Base-by-base conservation (phyloP, 1,140 invertebrate species). In the Bombus superbus region DNA sequence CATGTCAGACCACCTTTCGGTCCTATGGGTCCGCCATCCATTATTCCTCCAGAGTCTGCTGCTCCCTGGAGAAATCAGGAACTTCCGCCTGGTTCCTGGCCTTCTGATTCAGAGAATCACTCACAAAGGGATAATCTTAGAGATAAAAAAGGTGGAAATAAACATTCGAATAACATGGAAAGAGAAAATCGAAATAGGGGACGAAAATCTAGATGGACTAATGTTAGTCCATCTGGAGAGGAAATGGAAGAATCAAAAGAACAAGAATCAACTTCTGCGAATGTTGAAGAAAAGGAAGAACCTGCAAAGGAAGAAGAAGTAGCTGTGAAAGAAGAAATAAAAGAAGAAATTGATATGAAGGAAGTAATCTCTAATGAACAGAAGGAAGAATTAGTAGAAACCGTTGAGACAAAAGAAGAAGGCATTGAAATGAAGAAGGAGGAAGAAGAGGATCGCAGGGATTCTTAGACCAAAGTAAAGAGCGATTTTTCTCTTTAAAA, bases 171-270 rank as follows among this genome's bases (percentile, higher is more conserved):
- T 22, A 85, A 77, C 42, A 32, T 86, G 18, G 92, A 94, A 22
- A 89, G 93, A 25, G 93, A 93, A 53, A 94, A 86, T 88, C 91
- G 93, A 18, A 94, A 94, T 44, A 88, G 93, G 25, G 94, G 91
- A 42, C 91, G 94, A 62, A 95, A 95, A 73, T 94, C 94, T 3
- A 92, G 95, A 69, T 95, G 95, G 95, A 93, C 94, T n/a, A 95
- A 94, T 59, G 93, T 89, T 3, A 95, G 94, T 86, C 95, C 95
- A 32, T 92, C 94, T 35, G 83, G 83, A 3, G 83, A 85, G 9
- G 83, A 85, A 69, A 40, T 40, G 0, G 83, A 85, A 6, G 90
- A 93, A 0, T 66, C 73, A 2, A 85, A 79, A 25, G 89, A 89
- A 15, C 86, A 90, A 35, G 82, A 86, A 59, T 32, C 68, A 59